These are phyloP conservation scores for Scaptomyza flava DNA, from an alignment of 2,888 invertebrate species.

Conservation along the genomic window DNA sequence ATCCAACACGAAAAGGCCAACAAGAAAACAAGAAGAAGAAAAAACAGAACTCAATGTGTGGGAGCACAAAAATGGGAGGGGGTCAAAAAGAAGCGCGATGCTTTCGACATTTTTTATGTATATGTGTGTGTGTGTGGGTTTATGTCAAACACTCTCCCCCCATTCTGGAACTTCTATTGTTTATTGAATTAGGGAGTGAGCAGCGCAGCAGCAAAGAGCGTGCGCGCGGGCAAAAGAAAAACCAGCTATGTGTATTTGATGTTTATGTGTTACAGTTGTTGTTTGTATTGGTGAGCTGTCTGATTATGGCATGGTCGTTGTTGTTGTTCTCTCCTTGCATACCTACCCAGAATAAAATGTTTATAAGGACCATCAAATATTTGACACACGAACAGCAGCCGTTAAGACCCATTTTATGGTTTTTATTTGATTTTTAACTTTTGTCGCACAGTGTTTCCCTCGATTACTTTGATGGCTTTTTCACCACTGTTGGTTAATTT, in stretches of 20 bases:
- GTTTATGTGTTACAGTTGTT: slow-evolving; percentile 62
- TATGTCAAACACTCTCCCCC: slow-evolving; percentile 45
- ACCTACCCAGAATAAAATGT: slow-evolving; percentile 84
- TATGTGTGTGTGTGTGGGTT: slow-evolving; percentile 11
- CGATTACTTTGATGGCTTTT: slow-evolving; percentile 30
- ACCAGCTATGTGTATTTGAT: slow-evolving; percentile 18
- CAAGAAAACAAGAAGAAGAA: slow-evolving; percentile 35
- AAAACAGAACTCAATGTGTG: slow-evolving; percentile 61
- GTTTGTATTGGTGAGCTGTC: slow-evolving; percentile 37
- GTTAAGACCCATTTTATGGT: slow-evolving; percentile 82
- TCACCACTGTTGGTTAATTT: slow-evolving; percentile 48
- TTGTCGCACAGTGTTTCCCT: slow-evolving; percentile 20
- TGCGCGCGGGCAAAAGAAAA: slow-evolving; percentile 55
- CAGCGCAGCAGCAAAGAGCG: slow-evolving; percentile 52
- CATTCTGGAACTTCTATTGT: slow-evolving; percentile 67
- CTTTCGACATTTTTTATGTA: slow-evolving; percentile 31
- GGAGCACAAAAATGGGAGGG: slow-evolving; percentile 29
- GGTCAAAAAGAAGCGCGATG: slow-evolving; percentile 36
- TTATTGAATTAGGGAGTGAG: slow-evolving; percentile 57
- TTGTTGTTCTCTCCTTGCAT: slow-evolving; percentile 36
- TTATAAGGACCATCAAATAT: slow-evolving; percentile 83
- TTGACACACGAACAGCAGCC: slow-evolving; percentile 84
- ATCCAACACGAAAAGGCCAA: slow-evolving; percentile 61
- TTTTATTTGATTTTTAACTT: slow-evolving; percentile 29
- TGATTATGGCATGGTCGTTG: slow-evolving; percentile 38